Conservation (phyloP, 2,113 vertebrate genomes). For the Petroica traversi region DNA sequence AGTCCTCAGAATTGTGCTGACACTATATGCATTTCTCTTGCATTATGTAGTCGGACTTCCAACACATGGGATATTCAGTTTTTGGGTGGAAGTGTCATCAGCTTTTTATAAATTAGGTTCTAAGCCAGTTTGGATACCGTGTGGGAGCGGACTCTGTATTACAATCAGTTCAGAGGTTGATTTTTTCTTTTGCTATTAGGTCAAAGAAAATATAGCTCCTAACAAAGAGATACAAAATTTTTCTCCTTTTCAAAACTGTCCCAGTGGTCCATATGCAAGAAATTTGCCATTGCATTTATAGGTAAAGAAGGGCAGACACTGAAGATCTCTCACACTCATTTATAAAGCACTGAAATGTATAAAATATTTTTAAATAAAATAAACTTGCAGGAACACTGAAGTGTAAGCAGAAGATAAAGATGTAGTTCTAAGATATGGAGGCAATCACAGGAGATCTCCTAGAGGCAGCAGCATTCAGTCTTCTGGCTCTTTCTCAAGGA, state of each 20-base stretch:
- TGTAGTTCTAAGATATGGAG: not conserved
- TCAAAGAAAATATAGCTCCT: not conserved
- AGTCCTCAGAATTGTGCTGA: not conserved
- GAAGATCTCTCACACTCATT: not conserved
- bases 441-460: not conserved
- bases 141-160: not conserved
- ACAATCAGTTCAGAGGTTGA: not conserved
- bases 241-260: not conserved
- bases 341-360: not conserved
- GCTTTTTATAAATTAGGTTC: not conserved
- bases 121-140: not conserved
- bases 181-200: not conserved
- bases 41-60: not conserved
- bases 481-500: not conserved
- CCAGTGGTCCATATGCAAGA: not conserved
- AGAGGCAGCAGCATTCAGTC: not conserved
- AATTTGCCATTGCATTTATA: not conserved
- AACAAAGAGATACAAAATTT: not conserved
- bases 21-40: not conserved
- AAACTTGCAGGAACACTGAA: not conserved
- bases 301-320: not conserved
- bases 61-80: not conserved
- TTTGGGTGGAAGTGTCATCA: not conserved
- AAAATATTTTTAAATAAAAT: not conserved
- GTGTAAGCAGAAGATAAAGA: not conserved